Percentiles rank a stretch among this genome's conserved stretches.
These are phyloP conservation scores for Notothenia rossii DNA, from an alignment of 2,113 vertebrate species.

Conservation along the genomic window DNA sequence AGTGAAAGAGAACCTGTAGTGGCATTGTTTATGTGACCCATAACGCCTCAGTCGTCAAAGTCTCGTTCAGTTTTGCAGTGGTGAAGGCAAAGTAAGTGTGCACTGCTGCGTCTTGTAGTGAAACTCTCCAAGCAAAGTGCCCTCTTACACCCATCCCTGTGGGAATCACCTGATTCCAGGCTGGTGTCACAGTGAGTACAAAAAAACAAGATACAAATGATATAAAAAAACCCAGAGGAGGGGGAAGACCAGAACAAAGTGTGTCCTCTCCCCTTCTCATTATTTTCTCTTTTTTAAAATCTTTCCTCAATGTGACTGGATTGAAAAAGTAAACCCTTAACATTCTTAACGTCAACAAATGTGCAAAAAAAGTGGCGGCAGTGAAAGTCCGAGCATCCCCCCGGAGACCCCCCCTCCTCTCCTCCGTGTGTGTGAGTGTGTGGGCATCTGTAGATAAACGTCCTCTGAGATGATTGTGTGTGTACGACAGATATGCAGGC, in stretches of 20 bases:
- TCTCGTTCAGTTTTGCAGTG: slow-evolving; percentile 78
- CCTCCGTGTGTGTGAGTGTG: slow-evolving; percentile 22
- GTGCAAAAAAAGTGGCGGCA: slow-evolving; percentile 90
- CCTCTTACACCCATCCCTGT: slow-evolving; percentile 73
- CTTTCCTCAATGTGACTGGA: slow-evolving; percentile 87
- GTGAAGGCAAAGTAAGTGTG: slow-evolving; percentile 80
- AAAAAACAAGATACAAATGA: slow-evolving; percentile 65
- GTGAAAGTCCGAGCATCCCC: slow-evolving; percentile 86
- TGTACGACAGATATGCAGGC: slow-evolving; percentile 50
- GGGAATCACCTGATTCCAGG: slow-evolving; percentile 71
- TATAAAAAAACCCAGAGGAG: slow-evolving; percentile 72
- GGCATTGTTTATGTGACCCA: slow-evolving; percentile 70
- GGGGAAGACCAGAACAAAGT: slow-evolving; percentile 47
- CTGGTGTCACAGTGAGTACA: slow-evolving; percentile 83
- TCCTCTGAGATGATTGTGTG: slow-evolving; percentile 69
- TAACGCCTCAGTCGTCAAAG: slow-evolving; percentile 60
- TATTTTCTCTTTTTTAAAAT: slow-evolving; percentile 58
- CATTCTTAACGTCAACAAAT: slow-evolving; percentile 99
- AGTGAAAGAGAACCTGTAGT: slow-evolving; percentile 76
- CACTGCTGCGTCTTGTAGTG: slow-evolving; percentile 68
- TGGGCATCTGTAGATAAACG: slow-evolving; percentile 46
- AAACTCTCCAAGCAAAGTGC: slow-evolving; percentile 79
- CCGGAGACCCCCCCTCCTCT: slow-evolving; percentile 28
- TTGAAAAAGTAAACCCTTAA: slow-evolving; percentile 93
- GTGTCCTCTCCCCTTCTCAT: slow-evolving; percentile 48